phyloP scores from a whole-genome alignment of 1,140 invertebrate genomes.

The Zaprionus gabonicus region DNA sequence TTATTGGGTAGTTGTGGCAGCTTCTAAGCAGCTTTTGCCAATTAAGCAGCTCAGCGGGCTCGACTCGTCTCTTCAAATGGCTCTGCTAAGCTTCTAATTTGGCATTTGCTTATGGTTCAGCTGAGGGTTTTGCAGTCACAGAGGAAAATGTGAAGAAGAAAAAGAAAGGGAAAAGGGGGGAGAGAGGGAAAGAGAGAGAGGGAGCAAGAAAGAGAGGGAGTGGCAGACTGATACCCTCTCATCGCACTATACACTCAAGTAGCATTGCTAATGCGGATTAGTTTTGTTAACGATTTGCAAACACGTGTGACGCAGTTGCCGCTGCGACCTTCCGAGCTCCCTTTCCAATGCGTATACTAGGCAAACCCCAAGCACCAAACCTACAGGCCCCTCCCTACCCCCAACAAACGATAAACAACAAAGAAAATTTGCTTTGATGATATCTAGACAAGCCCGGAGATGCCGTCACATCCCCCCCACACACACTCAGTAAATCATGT shows the following conservation, averaged over 20 bases:
- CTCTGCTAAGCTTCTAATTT: conserved; percentile 53
- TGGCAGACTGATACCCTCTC: neutral
- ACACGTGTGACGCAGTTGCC: conserved; percentile 51
- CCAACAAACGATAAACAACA: conserved; percentile 43
- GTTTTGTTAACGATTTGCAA: conserved; percentile 80
- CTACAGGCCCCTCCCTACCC: neutral
- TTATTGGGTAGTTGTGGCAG: conserved; percentile 22
- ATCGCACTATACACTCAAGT: conserved; percentile 17
- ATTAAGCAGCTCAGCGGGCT: conserved; percentile 68
- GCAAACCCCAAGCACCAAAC: conserved; percentile 3
- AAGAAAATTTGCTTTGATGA: conserved; percentile 59
- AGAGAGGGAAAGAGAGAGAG: neutral
- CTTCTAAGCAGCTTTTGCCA: conserved; percentile 71
- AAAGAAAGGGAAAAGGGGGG: neutral
- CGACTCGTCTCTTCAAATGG: conserved; percentile 40
- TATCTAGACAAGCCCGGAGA: conserved; percentile 41
- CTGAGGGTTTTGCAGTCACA: conserved; percentile 21
- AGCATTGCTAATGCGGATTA: conserved; percentile 70
- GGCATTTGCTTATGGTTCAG: conserved; percentile 46
- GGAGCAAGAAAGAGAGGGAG: neutral
- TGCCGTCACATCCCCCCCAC: conserved; percentile 14
- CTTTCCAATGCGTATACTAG: neutral
- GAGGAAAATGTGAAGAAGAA: neutral
- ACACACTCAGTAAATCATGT: conserved; percentile 7
- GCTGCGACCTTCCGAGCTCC: neutral